A percentile compares a stretch with the other conserved stretches of the same genome.
These are phyloP conservation scores for Magallana angulata DNA, from an alignment of 1,140 invertebrate species.

Conservation along the genomic window DNA sequence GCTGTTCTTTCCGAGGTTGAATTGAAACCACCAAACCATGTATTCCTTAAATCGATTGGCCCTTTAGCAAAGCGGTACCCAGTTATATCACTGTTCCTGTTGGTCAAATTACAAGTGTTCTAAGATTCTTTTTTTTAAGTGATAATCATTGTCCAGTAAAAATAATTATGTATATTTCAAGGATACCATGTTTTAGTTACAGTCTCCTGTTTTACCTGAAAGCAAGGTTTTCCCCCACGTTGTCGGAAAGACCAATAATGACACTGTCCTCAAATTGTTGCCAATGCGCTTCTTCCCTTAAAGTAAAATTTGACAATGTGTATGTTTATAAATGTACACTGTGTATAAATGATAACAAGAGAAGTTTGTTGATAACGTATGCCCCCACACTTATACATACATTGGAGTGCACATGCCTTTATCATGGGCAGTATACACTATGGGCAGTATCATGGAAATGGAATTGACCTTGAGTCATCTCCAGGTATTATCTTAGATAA, in stretches of 20 bases:
- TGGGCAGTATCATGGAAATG: too few species aligned
- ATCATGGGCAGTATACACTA: too few species aligned
- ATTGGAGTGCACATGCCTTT: too few species aligned
- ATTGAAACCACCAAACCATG: constrained; percentile 8
- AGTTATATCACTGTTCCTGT: not conserved
- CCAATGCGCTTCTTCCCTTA: not conserved
- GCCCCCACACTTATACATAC: too few species aligned
- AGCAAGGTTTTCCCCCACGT: not conserved
- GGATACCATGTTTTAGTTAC: too few species aligned
- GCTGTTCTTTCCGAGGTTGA: not conserved
- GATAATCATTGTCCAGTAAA: not conserved
- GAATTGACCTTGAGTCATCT: too few species aligned
- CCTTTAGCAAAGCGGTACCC: not conserved
- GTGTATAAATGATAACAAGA: too few species aligned
- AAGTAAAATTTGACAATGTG: too few species aligned
- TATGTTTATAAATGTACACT: too few species aligned
- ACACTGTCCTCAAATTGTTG: constrained; percentile 10
- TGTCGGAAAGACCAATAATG: not conserved
- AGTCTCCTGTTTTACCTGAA: not conserved
- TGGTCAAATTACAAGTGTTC: too few species aligned
- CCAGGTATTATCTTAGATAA: too few species aligned
- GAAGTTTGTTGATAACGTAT: too few species aligned
- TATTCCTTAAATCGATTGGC: not conserved
- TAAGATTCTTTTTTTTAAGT: not conserved
- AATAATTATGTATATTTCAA: not conserved